Percentiles rank a stretch among this genome's conserved stretches.
phyloP scores from a whole-genome alignment of 2,113 vertebrate species.

The Protobothrops flavoviridis region DNA sequence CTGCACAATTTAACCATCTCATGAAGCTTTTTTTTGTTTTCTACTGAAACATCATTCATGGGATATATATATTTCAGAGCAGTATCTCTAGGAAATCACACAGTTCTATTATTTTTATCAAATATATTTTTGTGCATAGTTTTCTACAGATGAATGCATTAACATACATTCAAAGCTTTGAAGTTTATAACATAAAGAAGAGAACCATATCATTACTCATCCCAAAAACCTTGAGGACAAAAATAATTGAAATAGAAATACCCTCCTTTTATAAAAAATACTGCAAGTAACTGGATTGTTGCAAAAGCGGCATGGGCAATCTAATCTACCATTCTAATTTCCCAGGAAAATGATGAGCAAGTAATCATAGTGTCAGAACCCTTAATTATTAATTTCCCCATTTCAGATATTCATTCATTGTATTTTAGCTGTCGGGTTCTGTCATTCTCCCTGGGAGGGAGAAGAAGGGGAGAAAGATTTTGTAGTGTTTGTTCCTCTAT shows the following conservation, averaged over 20 bases:
- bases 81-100: background rate
- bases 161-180: background rate
- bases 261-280: background rate
- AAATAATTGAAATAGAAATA: background rate
- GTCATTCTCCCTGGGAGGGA: no score
- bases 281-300: background rate
- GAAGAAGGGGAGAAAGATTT: no score
- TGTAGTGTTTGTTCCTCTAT: no score
- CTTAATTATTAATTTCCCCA: no score
- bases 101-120: background rate
- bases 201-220: background rate
- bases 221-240: background rate
- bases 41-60: background rate
- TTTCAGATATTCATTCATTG: no score
- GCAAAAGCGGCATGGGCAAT: background rate
- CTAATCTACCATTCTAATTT: background rate
- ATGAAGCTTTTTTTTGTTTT: conserved; percentile 1
- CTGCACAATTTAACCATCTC: background rate
- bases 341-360: background rate
- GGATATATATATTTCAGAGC: background rate
- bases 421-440: no score
- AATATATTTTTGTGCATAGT: background rate
- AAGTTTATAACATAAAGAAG: background rate
- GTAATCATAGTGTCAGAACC: no score
- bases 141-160: background rate